Evolutionary conservation across 2,888 invertebrate species (phyloP).

Genomic region (Nymphalis c-album): DNA sequence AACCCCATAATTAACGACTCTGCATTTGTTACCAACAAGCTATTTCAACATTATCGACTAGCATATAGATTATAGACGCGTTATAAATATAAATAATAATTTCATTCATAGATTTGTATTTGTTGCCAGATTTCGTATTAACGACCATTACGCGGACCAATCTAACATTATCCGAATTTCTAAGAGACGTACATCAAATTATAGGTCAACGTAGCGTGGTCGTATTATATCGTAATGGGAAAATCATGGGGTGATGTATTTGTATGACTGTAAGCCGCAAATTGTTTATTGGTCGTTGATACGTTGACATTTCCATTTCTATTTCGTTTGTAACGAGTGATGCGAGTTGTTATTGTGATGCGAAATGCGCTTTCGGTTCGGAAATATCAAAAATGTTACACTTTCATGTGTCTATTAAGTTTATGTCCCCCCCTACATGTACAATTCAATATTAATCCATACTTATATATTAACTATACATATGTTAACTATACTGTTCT

Average conservation of each 20-base stretch:
- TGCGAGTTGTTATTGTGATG: neutral
- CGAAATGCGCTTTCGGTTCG: neutral
- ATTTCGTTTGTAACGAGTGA: neutral
- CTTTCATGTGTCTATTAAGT: too few species aligned
- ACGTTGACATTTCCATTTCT: conserved; percentile 40
- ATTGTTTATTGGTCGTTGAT: conserved; percentile 41
- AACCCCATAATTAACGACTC: too few species aligned
- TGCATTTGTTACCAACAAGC: too few species aligned
- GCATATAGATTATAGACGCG: too few species aligned
- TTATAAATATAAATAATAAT: conserved; percentile 4
- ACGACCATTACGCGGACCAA: neutral
- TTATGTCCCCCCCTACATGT: too few species aligned
- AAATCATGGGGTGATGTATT: conserved; percentile 19
- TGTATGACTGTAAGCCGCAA: conserved; percentile 38
- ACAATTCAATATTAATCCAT: too few species aligned
- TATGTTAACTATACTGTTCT: too few species aligned
- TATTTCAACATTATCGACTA: too few species aligned
- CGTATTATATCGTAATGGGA: neutral
- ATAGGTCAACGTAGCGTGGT: conserved; percentile 5
- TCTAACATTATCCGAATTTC: neutral
- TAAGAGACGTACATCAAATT: neutral
- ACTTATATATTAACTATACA: too few species aligned
- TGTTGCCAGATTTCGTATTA: conserved; percentile 2
- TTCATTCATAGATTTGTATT: neutral
- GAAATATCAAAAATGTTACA: too few species aligned